Conservation (phyloP, 2,888 invertebrate genomes). For the Abrostola tripartita region DNA sequence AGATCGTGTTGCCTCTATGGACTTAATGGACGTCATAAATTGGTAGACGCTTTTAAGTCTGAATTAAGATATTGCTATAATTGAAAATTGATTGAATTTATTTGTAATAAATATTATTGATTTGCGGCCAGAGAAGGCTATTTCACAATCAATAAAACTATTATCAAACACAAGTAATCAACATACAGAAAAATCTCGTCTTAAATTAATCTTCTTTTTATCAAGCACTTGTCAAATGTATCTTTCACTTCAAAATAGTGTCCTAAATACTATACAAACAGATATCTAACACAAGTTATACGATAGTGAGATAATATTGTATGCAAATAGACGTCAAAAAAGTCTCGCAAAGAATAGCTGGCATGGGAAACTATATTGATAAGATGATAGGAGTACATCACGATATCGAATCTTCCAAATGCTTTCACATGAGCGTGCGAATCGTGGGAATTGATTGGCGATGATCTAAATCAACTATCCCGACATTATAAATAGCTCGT, state of each 20-base stretch:
- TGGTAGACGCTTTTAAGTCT: not conserved
- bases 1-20: constrained; percentile 6
- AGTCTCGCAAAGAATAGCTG: constrained; percentile 65
- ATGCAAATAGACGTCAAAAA: constrained; percentile 69
- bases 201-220: not conserved
- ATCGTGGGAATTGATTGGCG: constrained; percentile 77
- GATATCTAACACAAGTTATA: constrained; percentile 36
- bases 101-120: not conserved
- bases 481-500: constrained; percentile 58
- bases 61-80: not conserved
- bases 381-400: constrained; percentile 71
- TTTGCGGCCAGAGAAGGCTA: not conserved
- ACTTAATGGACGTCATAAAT: constrained; percentile 21
- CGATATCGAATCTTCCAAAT: constrained; percentile 63
- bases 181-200: not conserved
- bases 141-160: too few relatives aligned
- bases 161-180: not conserved
- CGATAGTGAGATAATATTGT: constrained; percentile 59
- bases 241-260: constrained; percentile 3
- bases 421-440: constrained; percentile 73
- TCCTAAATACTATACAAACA: constrained; percentile 22
- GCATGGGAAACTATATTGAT: constrained; percentile 78
- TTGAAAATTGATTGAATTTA: not conserved
- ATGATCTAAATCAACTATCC: constrained; percentile 69
- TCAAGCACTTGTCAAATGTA: constrained; percentile 12